Conservation (phyloP, 2,113 vertebrate genomes). For the Perognathus longimembris region DNA sequence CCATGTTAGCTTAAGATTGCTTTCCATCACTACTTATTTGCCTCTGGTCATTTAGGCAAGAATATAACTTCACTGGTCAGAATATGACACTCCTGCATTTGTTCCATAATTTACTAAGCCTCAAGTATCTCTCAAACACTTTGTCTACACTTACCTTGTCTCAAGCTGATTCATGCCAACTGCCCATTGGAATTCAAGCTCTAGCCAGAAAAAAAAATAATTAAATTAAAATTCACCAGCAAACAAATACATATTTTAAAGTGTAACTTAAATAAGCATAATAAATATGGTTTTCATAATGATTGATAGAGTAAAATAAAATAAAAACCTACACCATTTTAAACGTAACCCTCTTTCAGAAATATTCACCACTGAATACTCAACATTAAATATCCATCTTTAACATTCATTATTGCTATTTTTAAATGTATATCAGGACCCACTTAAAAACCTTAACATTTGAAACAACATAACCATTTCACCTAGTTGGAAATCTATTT, state of each 20-base stretch:
- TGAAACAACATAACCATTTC: not conserved
- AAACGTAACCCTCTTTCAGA: constrained; percentile 29
- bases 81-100: constrained; percentile 4
- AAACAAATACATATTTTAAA: constrained; percentile 16
- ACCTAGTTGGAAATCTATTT: not conserved
- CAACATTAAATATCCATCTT: not conserved
- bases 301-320: constrained; percentile 41
- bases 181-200: not conserved
- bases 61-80: not conserved
- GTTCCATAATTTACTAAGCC: not conserved
- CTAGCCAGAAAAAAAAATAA: constrained; percentile 42
- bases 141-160: not conserved
- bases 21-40: not conserved
- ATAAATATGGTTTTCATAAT: constrained; percentile 23
- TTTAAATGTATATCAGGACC: not conserved
- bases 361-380: not conserved
- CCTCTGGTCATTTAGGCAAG: not conserved
- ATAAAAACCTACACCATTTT: not conserved
- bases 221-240: not conserved
- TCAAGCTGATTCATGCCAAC: not conserved
- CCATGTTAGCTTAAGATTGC: constrained; percentile 32
- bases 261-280: constrained; percentile 9
- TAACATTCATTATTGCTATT: not conserved
- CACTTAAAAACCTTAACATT: not conserved
- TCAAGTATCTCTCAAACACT: not conserved